phyloP scores from a whole-genome alignment of 2,113 vertebrate species.

The Lagopus muta region DNA sequence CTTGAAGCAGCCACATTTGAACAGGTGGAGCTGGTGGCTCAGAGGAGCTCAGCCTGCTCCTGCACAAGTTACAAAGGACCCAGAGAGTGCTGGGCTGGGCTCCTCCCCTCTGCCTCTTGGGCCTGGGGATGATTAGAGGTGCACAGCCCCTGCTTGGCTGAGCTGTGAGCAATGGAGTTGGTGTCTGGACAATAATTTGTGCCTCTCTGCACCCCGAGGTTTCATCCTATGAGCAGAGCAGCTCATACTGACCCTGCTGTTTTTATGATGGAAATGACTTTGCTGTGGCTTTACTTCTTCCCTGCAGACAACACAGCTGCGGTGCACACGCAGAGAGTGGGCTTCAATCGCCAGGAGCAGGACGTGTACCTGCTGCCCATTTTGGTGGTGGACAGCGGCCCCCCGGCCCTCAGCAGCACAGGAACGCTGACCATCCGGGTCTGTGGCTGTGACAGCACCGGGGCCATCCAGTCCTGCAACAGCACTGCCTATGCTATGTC shows the following conservation, averaged over 20 bases:
- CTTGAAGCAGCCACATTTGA: background rate
- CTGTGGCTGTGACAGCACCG: conserved; percentile 90
- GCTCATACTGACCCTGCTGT: background rate
- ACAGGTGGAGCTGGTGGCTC: background rate
- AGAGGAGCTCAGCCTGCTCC: background rate
- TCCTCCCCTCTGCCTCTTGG: rapidly evolving
- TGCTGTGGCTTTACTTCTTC: background rate
- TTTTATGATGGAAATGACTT: background rate
- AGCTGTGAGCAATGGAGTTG: background rate
- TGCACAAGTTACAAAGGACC: background rate
- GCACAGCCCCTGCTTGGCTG: no score
- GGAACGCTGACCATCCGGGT: conserved; percentile 95
- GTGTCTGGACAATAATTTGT: rapidly evolving
- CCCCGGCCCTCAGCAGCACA: conserved; percentile 93
- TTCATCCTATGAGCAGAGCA: background rate
- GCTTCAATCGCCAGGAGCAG: conserved; percentile 96
- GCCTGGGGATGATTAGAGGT: background rate
- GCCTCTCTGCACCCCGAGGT: background rate
- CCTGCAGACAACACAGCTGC: conserved; percentile 92
- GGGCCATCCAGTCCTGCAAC: conserved; percentile 95
- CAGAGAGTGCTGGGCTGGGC: background rate
- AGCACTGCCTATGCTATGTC: conserved; percentile 90
- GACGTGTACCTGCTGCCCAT: conserved; percentile 95
- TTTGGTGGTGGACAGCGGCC: conserved; percentile 93
- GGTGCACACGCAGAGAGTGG: conserved; percentile 87